Evolutionary conservation across 2,113 vertebrate genomes (phyloP), one percentile per base, ranked within the genome.

Genomic region (Clarias gariepinus): DNA sequence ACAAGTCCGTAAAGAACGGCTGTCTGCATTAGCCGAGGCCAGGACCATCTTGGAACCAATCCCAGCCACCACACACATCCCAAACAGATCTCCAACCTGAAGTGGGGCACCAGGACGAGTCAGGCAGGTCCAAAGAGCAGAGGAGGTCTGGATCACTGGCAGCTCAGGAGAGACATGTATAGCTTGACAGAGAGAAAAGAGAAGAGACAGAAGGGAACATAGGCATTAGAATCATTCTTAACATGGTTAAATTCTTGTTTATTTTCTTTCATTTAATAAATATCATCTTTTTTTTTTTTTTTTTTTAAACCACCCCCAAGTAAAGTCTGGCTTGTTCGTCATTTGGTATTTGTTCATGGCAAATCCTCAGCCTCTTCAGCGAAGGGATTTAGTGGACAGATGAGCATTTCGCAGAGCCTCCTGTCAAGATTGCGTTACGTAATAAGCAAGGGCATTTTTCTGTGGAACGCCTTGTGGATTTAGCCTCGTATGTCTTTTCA

Each of bases 381-480:
- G 30, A 84, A 33, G n/a, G 82, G 68, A 41, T 89, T 77, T 83
- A 79, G 85, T 81, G 74, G 82, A 88, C 88, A 71, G 91, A 91
- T 89, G 82, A 84, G 86, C 77, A 12, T 61, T 73, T 23, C 21
- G 28, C 78, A 33, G 71, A 84, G 91, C 91, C 92, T 88, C 81
- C 63, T 74, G 69, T 78, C 86, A 84, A 86, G 83, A 87, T 90
- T 63, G 84, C 68, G 84, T 89, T 92, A 88, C 84, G 87, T 91
- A 92, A 92, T 92, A 90, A 91, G 88, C 91, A 84, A 90, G 90
- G 90, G 90, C 76, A 91, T 91, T 91, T 90, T 89, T 85, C 55
- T 4, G 53, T 76, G 89, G 83, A 88, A 87, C 91, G 92, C 85
- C 88, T 68, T 90, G 77, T 58, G 90, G 90, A 87, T 94, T 92